Percentiles rank a stretch among this genome's conserved stretches.
These are phyloP conservation scores for Microctonus brassicae DNA, from an alignment of 2,888 invertebrate genomes.

Conservation along the genomic window DNA sequence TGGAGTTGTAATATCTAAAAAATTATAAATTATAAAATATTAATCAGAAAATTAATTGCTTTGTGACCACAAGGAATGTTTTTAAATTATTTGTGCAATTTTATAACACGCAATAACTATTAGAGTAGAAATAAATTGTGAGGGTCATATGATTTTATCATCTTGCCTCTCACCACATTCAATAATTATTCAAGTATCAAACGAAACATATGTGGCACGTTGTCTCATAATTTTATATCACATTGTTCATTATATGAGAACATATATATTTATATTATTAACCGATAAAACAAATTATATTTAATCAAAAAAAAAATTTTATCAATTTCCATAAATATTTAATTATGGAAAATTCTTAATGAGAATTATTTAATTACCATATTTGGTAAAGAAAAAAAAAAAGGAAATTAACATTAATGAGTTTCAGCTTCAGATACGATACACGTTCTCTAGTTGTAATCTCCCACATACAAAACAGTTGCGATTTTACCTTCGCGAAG, in stretches of 20 bases:
- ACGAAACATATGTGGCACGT: not conserved
- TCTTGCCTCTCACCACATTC: not conserved
- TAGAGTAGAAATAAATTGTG: not conserved
- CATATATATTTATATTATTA: not conserved
- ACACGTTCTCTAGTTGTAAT: slow-evolving; percentile 13
- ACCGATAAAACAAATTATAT: not conserved
- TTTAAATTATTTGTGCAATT: too few species aligned
- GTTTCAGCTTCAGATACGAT: not conserved
- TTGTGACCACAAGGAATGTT: too few species aligned
- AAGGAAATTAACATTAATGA: slow-evolving; percentile 10
- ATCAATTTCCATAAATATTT: not conserved
- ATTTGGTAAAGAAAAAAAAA: too few species aligned
- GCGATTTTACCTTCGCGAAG: slow-evolving; percentile 19
- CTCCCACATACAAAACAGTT: slow-evolving; percentile 14
- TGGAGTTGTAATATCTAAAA: too few species aligned
- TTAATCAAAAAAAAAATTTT: not conserved
- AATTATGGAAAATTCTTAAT: not conserved
- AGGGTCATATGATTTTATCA: not conserved
- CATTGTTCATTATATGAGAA: not conserved
- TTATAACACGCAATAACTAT: not conserved
- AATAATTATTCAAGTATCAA: not conserved
- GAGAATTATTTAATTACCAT: not conserved
- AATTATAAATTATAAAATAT: too few species aligned
- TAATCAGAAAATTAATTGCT: too few species aligned
- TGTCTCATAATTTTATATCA: slow-evolving; percentile 2